A percentile compares a stretch with the other conserved stretches of the same genome.
phyloP scores from a whole-genome alignment of 92 coral and sea anemone species.

The Pocillopora grandis region DNA sequence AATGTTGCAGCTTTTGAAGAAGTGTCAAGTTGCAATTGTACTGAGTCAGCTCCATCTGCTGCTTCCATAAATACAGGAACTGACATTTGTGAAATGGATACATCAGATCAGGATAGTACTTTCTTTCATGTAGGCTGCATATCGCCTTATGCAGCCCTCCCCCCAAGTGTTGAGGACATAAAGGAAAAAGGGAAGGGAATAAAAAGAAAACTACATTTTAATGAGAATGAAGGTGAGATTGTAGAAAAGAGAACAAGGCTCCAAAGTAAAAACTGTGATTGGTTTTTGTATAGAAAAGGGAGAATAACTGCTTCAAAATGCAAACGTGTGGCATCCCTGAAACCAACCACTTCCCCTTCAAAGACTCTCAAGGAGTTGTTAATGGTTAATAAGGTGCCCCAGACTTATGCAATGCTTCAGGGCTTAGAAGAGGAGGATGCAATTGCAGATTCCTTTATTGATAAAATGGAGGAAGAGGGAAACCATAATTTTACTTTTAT shows the following conservation, averaged over 20 bases:
- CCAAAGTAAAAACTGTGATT: slow-evolving; percentile 35
- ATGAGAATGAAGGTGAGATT: slow-evolving; percentile 12
- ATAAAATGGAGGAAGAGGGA: slow-evolving; percentile 35
- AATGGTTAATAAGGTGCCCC: slow-evolving; percentile 32
- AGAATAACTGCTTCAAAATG: slow-evolving; percentile 44
- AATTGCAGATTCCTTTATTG: slow-evolving; percentile 42
- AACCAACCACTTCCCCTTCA: slow-evolving; percentile 46
- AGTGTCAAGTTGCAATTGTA: slow-evolving; percentile 8
- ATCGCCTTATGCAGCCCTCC: slow-evolving; percentile 16
- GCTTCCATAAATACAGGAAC: slow-evolving; percentile 18
- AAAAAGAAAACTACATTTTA: slow-evolving; percentile 31
- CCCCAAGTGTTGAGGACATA: slow-evolving; percentile 18
- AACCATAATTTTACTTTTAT: slow-evolving; percentile 18
- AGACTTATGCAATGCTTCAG: slow-evolving; percentile 33
- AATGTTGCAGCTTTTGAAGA: slow-evolving; percentile 21
- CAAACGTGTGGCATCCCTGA: slow-evolving; percentile 42
- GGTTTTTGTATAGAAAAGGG: slow-evolving; percentile 30
- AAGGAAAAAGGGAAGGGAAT: slow-evolving; percentile 11
- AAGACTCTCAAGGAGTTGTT: slow-evolving; percentile 38
- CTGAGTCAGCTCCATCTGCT: slow-evolving; percentile 19
- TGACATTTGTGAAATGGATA: slow-evolving; percentile 12
- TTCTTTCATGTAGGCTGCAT: slow-evolving; percentile 41
- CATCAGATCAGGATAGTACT: slow-evolving; percentile 34
- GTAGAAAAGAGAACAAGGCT: slow-evolving; percentile 40
- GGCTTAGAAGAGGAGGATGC: slow-evolving; percentile 42